Conservation (phyloP, 2,797 vertebrate species). For the Emys orbicularis region DNA sequence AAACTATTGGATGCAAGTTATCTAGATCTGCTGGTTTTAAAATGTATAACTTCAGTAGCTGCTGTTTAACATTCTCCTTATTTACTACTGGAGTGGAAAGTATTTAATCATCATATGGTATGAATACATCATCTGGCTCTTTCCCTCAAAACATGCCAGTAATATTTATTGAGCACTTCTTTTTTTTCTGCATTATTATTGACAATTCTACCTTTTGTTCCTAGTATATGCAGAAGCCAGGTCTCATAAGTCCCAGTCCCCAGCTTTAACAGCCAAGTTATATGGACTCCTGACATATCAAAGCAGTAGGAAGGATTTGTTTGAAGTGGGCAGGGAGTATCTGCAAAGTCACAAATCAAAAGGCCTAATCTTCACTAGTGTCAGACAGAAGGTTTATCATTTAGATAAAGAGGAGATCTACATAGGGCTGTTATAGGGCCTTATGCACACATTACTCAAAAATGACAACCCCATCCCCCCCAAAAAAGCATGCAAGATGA, state of each 20-base stretch:
- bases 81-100: background rate
- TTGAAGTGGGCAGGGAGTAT: background rate
- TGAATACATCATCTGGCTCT: background rate
- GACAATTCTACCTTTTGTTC: background rate
- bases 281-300: background rate
- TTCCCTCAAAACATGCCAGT: background rate
- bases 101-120: background rate
- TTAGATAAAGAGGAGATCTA: background rate
- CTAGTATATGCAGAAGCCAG: background rate
- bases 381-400: background rate
- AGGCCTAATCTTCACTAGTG: background rate
- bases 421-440: background rate
- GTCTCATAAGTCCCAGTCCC: background rate
- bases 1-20: background rate
- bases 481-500: background rate
- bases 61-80: background rate
- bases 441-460: background rate
- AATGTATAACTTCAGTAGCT: background rate
- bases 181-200: background rate
- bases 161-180: background rate
- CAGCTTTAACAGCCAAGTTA: background rate
- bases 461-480: background rate
- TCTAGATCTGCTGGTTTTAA: background rate
- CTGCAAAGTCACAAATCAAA: background rate
- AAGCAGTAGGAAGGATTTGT: background rate